Conservation (phyloP, 2,113 vertebrate genomes). For the Pygoscelis adeliae region DNA sequence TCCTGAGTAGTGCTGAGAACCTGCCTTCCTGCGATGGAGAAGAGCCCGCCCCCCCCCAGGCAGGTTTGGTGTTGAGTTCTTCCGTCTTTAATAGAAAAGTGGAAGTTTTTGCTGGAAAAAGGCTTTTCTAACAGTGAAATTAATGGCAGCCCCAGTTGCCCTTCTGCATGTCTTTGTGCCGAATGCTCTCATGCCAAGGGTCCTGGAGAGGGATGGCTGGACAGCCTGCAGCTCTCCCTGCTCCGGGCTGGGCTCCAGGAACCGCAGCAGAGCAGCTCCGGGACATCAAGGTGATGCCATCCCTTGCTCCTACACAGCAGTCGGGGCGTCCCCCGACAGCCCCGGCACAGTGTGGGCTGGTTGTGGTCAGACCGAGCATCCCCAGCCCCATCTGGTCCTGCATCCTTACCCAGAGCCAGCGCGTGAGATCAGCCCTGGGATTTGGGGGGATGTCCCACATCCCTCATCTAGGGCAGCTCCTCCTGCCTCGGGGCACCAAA, state of each 20-base stretch:
- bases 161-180: accelerated
- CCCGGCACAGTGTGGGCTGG: neutral
- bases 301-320: neutral
- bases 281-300: neutral
- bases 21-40: neutral
- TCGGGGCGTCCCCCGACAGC: accelerated
- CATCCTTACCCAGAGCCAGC: neutral
- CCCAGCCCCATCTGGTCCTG: neutral
- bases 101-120: neutral
- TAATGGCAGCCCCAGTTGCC: accelerated
- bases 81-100: neutral
- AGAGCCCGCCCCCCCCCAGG: accelerated
- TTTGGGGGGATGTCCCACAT: neutral
- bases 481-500: neutral
- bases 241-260: neutral
- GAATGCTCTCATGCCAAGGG: neutral
- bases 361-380: accelerated
- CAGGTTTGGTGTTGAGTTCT: neutral
- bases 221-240: neutral
- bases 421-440: neutral
- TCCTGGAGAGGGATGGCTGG: neutral
- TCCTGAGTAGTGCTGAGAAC: neutral
- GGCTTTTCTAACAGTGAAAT: neutral
- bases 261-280: accelerated
- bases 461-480: neutral